phyloP scores from a whole-genome alignment of 2,113 vertebrate species.

The Oceanites oceanicus region DNA sequence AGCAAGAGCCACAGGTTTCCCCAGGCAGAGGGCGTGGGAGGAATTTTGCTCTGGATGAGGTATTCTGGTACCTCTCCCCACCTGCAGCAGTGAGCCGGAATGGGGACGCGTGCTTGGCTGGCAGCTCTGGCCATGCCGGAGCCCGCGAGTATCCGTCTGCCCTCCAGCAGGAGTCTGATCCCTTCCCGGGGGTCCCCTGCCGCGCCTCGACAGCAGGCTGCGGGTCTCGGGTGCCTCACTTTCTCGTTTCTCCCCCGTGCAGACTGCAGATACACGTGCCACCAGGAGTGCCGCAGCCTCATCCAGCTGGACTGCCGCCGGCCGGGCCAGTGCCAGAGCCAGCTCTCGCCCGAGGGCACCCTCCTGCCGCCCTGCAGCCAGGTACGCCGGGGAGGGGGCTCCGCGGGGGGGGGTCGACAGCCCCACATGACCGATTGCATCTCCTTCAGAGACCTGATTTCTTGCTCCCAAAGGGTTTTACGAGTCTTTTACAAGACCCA shows the following conservation, averaged over 20 bases:
- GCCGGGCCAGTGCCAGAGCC: slow-evolving; percentile 51
- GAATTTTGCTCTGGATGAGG: fast-evolving
- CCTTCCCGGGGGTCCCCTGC: fast-evolving
- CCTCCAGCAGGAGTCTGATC: fast-evolving
- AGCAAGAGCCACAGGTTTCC: not conserved
- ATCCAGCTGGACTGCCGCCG: slow-evolving; percentile 88
- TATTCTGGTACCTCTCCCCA: not conserved
- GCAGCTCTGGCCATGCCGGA: fast-evolving
- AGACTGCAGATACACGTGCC: slow-evolving; percentile 92
- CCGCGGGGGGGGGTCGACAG: not conserved
- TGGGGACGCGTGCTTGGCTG: not conserved
- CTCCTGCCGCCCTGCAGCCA: slow-evolving; percentile 61
- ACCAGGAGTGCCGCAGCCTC: slow-evolving; percentile 82
- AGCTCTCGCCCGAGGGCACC: slow-evolving; percentile 71
- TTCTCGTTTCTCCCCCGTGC: slow-evolving; percentile 5
- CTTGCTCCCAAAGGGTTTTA: not conserved
- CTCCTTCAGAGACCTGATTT: not conserved
- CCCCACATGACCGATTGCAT: fast-evolving
- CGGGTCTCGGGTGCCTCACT: not conserved
- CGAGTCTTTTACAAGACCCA: too few relatives aligned
- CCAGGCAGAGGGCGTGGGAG: not conserved
- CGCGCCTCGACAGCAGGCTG: fast-evolving
- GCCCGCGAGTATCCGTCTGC: fast-evolving
- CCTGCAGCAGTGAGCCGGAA: not conserved
- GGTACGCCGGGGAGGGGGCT: slow-evolving; percentile 61